Conservation (phyloP, 2,888 invertebrate species). For the Apomyelois bistriatella region DNA sequence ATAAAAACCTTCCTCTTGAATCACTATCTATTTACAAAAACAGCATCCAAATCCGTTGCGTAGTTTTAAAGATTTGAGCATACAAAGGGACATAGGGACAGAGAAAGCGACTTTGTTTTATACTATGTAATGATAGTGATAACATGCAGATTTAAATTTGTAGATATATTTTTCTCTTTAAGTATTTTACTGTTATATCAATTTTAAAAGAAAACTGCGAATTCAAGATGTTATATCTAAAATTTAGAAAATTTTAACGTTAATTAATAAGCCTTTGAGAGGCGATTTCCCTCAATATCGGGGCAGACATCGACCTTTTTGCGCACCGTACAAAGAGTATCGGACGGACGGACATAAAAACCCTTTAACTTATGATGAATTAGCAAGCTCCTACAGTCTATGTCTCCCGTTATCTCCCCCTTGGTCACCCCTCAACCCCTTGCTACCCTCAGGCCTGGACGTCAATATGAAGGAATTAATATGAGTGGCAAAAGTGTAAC, state of each 20-base stretch:
- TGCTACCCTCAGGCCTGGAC: slow-evolving; percentile 38
- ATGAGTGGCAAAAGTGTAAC: slow-evolving; percentile 64
- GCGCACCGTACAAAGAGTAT: slow-evolving; percentile 61
- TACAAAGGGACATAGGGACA: no score
- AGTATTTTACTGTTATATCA: no score
- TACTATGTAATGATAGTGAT: no score
- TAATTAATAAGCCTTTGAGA: slow-evolving; percentile 68
- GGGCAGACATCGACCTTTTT: slow-evolving; percentile 66
- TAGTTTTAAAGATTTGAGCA: no score
- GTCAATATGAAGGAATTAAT: slow-evolving; percentile 76
- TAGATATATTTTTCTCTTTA: no score
- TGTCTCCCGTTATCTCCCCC: slow-evolving; percentile 72
- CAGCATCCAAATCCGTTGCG: no score
- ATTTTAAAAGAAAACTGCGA: neutral
- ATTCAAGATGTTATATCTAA: neutral
- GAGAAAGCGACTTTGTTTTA: no score
- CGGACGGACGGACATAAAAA: slow-evolving; percentile 74
- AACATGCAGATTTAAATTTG: no score
- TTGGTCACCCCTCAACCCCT: slow-evolving; percentile 33
- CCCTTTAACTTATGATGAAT: slow-evolving; percentile 81
- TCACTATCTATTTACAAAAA: no score
- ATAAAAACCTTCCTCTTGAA: no score
- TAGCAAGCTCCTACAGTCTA: slow-evolving; percentile 79
- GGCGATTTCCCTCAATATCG: slow-evolving; percentile 46
- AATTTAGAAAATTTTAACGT: slow-evolving; percentile 37